phyloP scores from a whole-genome alignment of 2,797 vertebrate genomes.

The Limnodromus scolopaceus region DNA sequence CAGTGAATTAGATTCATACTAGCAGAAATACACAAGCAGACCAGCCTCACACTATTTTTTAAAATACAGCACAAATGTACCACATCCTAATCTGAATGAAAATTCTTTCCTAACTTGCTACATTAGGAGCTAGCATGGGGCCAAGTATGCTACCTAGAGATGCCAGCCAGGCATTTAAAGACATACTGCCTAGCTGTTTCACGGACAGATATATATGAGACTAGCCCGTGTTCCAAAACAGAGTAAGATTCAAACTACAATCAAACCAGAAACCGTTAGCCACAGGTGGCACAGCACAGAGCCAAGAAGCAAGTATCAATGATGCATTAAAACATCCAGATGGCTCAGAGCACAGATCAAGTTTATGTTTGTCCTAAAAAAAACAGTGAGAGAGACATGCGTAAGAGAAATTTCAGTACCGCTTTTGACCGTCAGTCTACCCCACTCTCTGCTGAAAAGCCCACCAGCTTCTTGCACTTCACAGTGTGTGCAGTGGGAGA shows the following conservation, averaged over 20 bases:
- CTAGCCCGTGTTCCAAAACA: background rate
- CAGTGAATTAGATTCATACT: background rate
- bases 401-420: background rate
- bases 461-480: background rate
- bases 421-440: background rate
- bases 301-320: background rate
- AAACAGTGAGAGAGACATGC: background rate
- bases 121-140: background rate
- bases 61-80: background rate
- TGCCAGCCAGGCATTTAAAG: background rate
- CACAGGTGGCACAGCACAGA: background rate
- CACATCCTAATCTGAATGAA: background rate
- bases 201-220: background rate
- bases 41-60: background rate
- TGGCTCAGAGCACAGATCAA: background rate
- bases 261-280: conserved; percentile 1
- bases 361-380: background rate
- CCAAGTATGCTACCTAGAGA: background rate
- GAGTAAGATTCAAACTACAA: background rate
- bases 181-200: background rate
- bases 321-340: background rate
- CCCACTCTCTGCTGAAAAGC: background rate
- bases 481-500: background rate
- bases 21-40: background rate
- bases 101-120: background rate